Conservation (phyloP, 2,888 invertebrate species). For the Boloria selene region DNA sequence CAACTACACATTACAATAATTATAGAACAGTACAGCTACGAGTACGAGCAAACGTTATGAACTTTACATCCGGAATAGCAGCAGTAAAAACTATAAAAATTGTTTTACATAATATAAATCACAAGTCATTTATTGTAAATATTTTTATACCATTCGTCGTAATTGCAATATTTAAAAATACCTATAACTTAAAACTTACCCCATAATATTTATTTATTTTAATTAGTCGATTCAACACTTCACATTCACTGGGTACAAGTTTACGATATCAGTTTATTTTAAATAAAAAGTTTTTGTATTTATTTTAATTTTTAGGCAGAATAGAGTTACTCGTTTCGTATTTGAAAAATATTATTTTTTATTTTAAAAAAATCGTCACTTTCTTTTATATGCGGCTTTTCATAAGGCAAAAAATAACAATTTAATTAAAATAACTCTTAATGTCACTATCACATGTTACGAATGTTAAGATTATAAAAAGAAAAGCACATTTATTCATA, state of each 20-base stretch:
- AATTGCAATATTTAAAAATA: background rate
- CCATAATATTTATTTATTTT: background rate
- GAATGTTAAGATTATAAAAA: background rate
- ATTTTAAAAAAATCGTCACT: no score
- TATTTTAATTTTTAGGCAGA: no score
- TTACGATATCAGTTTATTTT: no score
- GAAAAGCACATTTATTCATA: background rate
- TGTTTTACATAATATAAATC: background rate
- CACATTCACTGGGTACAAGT: no score
- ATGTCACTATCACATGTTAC: no score
- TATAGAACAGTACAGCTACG: background rate
- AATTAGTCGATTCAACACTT: no score
- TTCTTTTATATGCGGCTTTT: no score
- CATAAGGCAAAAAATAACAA: no score
- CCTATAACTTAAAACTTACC: background rate
- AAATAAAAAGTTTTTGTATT: no score
- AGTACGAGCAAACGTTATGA: background rate
- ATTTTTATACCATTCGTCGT: background rate
- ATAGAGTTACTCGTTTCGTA: no score
- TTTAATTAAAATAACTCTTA: no score
- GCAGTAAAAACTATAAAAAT: background rate
- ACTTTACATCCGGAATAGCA: background rate
- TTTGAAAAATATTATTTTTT: no score
- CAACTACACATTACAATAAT: background rate
- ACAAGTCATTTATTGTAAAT: background rate